Base-by-base conservation (phyloP, 1,140 invertebrate species). In the Limonius californicus region DNA sequence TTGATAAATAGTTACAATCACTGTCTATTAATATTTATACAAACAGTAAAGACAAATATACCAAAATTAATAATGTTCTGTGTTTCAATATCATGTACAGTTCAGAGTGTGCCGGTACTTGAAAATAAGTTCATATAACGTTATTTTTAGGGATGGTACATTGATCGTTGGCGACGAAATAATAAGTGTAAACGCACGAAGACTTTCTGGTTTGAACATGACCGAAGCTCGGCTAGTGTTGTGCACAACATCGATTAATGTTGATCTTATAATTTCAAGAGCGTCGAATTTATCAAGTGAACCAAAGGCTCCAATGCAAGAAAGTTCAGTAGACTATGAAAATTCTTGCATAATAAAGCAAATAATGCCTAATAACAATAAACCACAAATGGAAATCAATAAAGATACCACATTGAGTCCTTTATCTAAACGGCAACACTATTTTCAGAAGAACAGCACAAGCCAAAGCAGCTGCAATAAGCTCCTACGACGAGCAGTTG, bases 81-180 rank as follows among this genome's bases (percentile, higher is more conserved):
- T n/a, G n/a, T n/a, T n/a, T n/a, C n/a, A n/a, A n/a, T n/a, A n/a
- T n/a, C n/a, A n/a, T n/a, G n/a, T n/a, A n/a, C n/a, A n/a, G n/a
- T n/a, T n/a, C n/a, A n/a, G n/a, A n/a, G n/a, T n/a, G n/a, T n/a
- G n/a, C n/a, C n/a, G n/a, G n/a, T n/a, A n/a, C n/a, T n/a, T n/a
- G n/a, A n/a, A n/a, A n/a, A n/a, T n/a, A n/a, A n/a, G n/a, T n/a
- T n/a, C n/a, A n/a, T n/a, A n/a, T 4, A 15, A 18, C 42, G 53
- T 20, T 54, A 59, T 64, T 62, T 79, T 45, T 79, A 90, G 88
- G 65, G 89, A 92, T 73, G 90, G 89, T 0, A 83, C 85, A 4
- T 72, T 94, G 54, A 82, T 83, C 58, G 82, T 89, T 57, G 90
- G 89, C 1, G 92, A 94, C 76, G 90, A 94, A 78, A 84, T 94